phyloP scores from a whole-genome alignment of 1,140 invertebrate genomes.

The Andricus grossulariae region DNA sequence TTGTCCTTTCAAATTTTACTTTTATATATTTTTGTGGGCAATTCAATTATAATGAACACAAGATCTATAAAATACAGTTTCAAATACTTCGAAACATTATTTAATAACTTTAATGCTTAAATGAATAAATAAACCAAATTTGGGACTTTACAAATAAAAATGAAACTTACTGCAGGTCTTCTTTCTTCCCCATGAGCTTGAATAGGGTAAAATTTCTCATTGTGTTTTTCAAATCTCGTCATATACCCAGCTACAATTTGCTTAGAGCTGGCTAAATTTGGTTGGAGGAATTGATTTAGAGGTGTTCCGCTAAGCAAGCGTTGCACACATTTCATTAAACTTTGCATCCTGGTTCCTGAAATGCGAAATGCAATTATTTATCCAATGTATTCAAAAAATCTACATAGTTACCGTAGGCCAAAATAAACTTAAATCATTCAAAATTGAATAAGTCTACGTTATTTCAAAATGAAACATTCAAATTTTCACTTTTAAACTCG shows the following conservation, averaged over 20 bases:
- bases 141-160: conserved; percentile 32
- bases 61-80: no score
- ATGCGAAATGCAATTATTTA: neutral
- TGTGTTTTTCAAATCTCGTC: conserved; percentile 29
- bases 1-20: no score
- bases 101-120: no score
- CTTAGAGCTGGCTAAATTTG: conserved; percentile 4
- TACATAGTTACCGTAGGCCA: no score
- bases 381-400: no score
- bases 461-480: no score
- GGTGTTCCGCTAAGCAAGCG: conserved; percentile 12
- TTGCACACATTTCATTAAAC: conserved; percentile 36
- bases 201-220: conserved; percentile 85
- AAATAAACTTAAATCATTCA: no score
- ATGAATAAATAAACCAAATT: neutral
- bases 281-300: conserved; percentile 34
- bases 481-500: no score
- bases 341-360: conserved; percentile 36
- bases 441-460: no score
- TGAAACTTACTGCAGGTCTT: conserved; percentile 86
- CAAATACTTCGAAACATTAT: no score
- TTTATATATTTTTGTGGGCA: no score
- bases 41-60: no score
- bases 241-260: conserved; percentile 7
- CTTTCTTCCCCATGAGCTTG: conserved; percentile 84